Conservation (phyloP, 2,888 invertebrate species). For the Opisthograptis luteolata region DNA sequence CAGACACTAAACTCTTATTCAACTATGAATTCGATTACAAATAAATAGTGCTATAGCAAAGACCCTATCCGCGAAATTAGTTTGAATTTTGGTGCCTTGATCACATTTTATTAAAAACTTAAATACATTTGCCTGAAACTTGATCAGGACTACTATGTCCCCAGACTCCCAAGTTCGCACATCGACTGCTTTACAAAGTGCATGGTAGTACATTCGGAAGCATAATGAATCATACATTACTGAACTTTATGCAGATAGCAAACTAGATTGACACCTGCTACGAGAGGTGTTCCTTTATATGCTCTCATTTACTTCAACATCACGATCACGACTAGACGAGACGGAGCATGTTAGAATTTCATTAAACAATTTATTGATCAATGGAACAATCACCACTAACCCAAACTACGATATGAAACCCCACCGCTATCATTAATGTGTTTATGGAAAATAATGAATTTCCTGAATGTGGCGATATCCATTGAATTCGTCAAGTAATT, state of each 20-base stretch:
- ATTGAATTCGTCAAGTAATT: too few relatives aligned
- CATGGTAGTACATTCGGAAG: conserved; percentile 18
- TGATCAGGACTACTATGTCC: too few relatives aligned
- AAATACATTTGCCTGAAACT: conserved; percentile 2
- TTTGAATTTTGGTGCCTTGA: conserved; percentile 9
- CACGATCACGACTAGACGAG: not conserved
- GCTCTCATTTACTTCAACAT: not conserved
- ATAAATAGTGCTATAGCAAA: not conserved
- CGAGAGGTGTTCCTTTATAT: too few relatives aligned
- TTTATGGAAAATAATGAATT: not conserved
- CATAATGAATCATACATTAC: conserved; percentile 10
- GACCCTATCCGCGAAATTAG: conserved; percentile 2
- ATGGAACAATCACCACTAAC: not conserved
- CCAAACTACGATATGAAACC: not conserved
- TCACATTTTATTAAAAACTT: conserved; percentile 9
- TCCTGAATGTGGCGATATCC: not conserved
- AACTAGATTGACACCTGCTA: not conserved
- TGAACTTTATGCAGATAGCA: conserved; percentile 5
- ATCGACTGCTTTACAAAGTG: conserved; percentile 1
- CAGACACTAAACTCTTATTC: not conserved
- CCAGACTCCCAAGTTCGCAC: conserved; percentile 8
- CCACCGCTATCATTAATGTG: not conserved
- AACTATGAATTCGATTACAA: not conserved
- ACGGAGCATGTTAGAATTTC: not conserved
- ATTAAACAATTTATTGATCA: not conserved